Evolutionary conservation across 2,888 invertebrate genomes (phyloP), one percentile per base, ranked within the genome.

Genomic region (Cheilosia vulpina): DNA sequence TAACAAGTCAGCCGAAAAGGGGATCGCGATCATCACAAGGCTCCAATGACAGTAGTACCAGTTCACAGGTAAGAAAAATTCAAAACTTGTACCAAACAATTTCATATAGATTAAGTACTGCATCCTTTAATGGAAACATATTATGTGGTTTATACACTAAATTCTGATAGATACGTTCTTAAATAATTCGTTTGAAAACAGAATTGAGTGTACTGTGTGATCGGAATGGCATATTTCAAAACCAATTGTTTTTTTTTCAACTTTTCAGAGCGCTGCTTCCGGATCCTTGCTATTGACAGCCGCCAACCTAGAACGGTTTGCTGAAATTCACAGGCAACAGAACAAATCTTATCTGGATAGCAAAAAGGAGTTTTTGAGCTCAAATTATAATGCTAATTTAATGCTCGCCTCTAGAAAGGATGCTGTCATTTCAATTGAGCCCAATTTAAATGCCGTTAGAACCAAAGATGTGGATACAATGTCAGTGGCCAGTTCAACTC

Each of bases 401-500:
- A 82, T 90, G 60, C 88, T 90, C 24, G 58, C 60, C 50, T 53
- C 78, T 31, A 80, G 65, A 69, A 88, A 88, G 75, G 91, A 91
- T 87, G 89, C 90, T 17, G 89, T 91, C 0, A 90, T 92, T 66
- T 87, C 89, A 68, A 91, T 92, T 72, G 91, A 91, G 89, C 91
- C 91, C 78, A 91, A 92, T 89, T 89, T 91, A 87, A 89, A 91
- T 88, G 91, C 91, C 71, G 88, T 90, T 80, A 89, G 89, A 90
- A 89, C 92, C 93, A 88, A 94, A 94, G 90, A 93, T 93, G 88
- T 93, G 92, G 97, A 97, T 91, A 94, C 94, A 65, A 94, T 94
- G 78, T 97, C 97, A 47, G 93, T 96, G 81, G 97, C 96, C 68
- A 97, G 97, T 92, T 97, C 97, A 83, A 97, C 96, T 90, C 97